These are phyloP conservation scores for Cataglyphis livida DNA, from an alignment of 2,888 invertebrate genomes.

Conservation along the genomic window DNA sequence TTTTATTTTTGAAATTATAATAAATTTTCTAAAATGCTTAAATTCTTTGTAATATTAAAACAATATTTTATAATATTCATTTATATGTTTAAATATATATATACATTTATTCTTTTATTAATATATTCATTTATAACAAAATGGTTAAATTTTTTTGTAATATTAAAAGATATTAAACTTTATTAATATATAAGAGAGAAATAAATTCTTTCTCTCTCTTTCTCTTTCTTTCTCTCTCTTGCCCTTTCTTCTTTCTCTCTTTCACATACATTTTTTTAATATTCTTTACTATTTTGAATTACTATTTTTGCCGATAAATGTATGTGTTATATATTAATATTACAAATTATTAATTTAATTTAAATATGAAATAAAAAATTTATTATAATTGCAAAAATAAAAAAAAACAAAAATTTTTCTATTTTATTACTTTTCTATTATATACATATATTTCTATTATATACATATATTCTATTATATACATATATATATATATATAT, in stretches of 20 bases:
- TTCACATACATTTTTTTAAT: neutral
- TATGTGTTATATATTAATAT: neutral
- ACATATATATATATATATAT: neutral
- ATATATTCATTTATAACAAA: neutral
- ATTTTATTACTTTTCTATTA: too few relatives aligned
- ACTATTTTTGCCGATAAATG: neutral
- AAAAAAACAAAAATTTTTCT: neutral
- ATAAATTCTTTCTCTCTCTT: too few relatives aligned
- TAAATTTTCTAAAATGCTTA: neutral
- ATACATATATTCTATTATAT: too few relatives aligned
- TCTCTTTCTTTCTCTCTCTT: too few relatives aligned
- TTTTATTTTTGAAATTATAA: neutral
- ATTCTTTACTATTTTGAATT: neutral
- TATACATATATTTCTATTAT: too few relatives aligned
- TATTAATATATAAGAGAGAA: neutral
- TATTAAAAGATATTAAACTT: neutral
- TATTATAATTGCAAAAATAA: neutral
- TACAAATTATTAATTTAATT: neutral
- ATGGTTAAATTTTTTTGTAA: too few relatives aligned
- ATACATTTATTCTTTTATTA: too few relatives aligned
- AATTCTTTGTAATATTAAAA: too few relatives aligned
- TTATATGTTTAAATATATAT: too few relatives aligned
- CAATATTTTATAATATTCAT: too few relatives aligned
- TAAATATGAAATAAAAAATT: neutral
- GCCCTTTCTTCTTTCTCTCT: too few relatives aligned